Conservation (phyloP, 2,888 invertebrate species). For the Iphiclides podalirius region DNA sequence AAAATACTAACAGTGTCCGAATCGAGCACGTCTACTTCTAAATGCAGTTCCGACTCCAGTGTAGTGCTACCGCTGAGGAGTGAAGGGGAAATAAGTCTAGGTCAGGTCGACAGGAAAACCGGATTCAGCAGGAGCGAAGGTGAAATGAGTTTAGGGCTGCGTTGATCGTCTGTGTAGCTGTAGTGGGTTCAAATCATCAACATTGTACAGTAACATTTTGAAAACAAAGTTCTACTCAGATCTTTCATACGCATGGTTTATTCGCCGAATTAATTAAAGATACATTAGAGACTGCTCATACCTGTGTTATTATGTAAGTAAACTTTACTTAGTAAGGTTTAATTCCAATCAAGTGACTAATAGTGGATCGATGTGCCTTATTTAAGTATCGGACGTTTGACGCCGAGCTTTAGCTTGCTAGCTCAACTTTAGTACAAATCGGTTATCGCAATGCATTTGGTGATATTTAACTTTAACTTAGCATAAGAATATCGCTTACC, state of each 20-base stretch:
- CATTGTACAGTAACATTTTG: too few species aligned
- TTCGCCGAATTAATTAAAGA: too few species aligned
- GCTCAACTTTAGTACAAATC: slow-evolving; percentile 66
- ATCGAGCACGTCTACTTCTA: slow-evolving; percentile 48
- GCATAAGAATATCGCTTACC: slow-evolving; percentile 16
- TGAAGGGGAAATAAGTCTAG: slow-evolving; percentile 61
- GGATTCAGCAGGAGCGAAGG: slow-evolving; percentile 45
- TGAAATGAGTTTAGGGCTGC: slow-evolving; percentile 47
- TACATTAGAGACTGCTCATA: too few species aligned
- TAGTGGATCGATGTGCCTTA: slow-evolving; percentile 8
- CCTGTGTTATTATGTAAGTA: too few species aligned
- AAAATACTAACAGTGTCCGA: slow-evolving; percentile 48
- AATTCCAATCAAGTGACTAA: too few species aligned
- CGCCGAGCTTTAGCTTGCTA: slow-evolving; percentile 33
- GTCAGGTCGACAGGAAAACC: slow-evolving; percentile 35
- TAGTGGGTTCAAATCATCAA: too few species aligned
- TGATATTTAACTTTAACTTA: slow-evolving; percentile 39
- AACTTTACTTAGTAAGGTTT: too few species aligned
- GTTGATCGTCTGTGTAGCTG: slow-evolving; percentile 2
- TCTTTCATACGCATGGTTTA: too few species aligned
- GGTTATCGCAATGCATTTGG: slow-evolving; percentile 48
- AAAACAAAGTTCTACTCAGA: too few species aligned
- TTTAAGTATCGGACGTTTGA: not conserved
- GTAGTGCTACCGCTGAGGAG: slow-evolving; percentile 57
- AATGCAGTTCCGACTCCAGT: slow-evolving; percentile 49